Evolutionary conservation across 2,888 invertebrate genomes (phyloP), one percentile per base, ranked within the genome.

Genomic region (Athalia cordata): DNA sequence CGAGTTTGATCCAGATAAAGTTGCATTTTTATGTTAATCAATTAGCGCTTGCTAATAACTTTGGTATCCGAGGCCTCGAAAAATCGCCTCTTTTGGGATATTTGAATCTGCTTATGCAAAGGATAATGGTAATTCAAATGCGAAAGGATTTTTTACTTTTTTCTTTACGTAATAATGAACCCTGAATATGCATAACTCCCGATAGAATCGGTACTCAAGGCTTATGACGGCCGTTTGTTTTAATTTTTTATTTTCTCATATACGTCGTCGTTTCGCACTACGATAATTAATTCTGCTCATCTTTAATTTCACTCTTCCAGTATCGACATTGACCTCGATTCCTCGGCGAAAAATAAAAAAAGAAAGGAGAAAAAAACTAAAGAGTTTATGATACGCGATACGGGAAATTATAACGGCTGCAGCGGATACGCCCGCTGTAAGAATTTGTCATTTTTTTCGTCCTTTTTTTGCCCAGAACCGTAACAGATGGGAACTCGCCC

Each of bases 401-500:
- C 50, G 50, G 52, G 8, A 55, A 55, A 68, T 68, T 55, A 68
- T 55, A 11, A 11, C 9, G 50, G 5, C 13, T 52, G 68, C 43
- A n/a, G 55, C 43, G 47, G 55, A 68, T 5, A 52, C 3, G 11
- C 6, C 11, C 11, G 67, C 29, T 29, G 29, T 29, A 29, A 29
- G 29, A 29, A 29, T 29, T 29, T 29, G 29, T 29, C 29, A 29
- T 29, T 4, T 11, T 11, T 7, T 65, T 43, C 9, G 13, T 61
- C 55, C 29, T 2, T 29, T 2, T 29, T 29, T 29, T 29, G 13
- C 15, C 59, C 9, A 4, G 43, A 62, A 75, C 7, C 50, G 62
- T 75, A 75, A 49, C 74, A 49, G n/a, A 62, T 52, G 50, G 50
- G 49, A 15, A 8, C 13, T 61, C 61, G 61, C 61, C 64, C 64